Evolutionary conservation across 2,888 invertebrate species (phyloP).

Genomic region (Tinea pellionella): DNA sequence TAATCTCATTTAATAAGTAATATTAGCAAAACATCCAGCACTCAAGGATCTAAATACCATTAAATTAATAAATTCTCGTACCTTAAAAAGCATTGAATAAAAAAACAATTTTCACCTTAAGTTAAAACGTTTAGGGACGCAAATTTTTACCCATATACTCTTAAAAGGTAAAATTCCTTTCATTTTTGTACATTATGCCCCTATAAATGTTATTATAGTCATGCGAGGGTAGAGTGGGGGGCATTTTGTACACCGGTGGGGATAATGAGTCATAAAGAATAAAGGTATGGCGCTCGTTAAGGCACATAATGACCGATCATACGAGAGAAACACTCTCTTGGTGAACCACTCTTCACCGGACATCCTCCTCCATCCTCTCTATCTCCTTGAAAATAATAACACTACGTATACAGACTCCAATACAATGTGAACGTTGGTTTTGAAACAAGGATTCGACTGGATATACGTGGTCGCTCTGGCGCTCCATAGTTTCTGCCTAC

Average conservation of each 20-base stretch:
- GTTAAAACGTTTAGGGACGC: neutral
- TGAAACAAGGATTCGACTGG: too few species aligned
- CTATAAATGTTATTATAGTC: slow-evolving; percentile 1
- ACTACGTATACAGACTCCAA: too few species aligned
- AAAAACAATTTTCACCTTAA: slow-evolving; percentile 4
- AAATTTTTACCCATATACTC: neutral
- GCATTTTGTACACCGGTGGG: neutral
- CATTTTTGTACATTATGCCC: slow-evolving; percentile 5
- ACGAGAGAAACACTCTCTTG: neutral
- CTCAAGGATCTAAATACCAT: neutral
- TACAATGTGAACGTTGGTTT: too few species aligned
- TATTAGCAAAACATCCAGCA: too few species aligned
- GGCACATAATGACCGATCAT: neutral
- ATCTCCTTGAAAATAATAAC: too few species aligned
- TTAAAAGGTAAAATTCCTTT: neutral
- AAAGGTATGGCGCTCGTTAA: slow-evolving; percentile 8
- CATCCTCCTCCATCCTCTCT: too few species aligned
- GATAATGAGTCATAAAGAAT: slow-evolving; percentile 6
- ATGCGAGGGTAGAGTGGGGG: neutral
- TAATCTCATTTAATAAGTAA: too few species aligned
- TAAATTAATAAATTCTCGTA: neutral
- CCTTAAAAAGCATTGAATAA: neutral
- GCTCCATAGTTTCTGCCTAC: too few species aligned
- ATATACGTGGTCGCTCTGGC: too few species aligned
- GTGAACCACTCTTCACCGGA: neutral